Base-by-base conservation (phyloP, 92 coral and sea anemone genomes). In the Parazoanthus darwini region DNA sequence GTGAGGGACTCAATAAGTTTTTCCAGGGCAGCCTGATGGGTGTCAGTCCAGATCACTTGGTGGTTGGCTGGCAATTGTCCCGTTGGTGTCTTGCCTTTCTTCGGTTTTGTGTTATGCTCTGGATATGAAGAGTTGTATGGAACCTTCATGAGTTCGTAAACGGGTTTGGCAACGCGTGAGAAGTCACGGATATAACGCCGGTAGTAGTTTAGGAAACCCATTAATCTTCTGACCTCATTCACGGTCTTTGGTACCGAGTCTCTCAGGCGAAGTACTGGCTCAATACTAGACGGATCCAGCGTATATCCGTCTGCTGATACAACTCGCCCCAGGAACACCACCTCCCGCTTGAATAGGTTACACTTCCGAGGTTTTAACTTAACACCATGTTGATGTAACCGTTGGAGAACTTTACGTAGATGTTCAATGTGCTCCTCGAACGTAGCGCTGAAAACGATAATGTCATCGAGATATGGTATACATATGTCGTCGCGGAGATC, bases 121-220 rank as follows among this genome's bases (percentile, higher is more conserved):
- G 76, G 82, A 43, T 74, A 54, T 14, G 82, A 43, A 26, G 77
- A 36, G 38, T 80, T 78, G 50, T 80, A 87, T 16, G 89, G 37
- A 9, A n/a, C 29, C 70, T 82, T 89, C 81, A 92, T 80, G 67
- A 92, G 84, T 78, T 89, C 89, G 51, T 92, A 92, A 29, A 89
- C 89, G 13, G 92, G 92, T 48, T 87, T 74, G 35, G 89, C 83
- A 25, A 86, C 90, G 75, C 58, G 82, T 38, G 90, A 76, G 78
- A 92, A 89, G 78, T 89, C 67, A 85, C 74, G 56, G 81, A 92
- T 85, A 80, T 92, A 89, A 70, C 92, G 65, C 46, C 93, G n/a
- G 87, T 91, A 91, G 63, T 88, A 88, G 84, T 88, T 92, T 77
- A 92, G 88, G 68, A 92, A 89, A 13, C 94, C 94, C 92, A 86